A percentile compares a stretch with the other conserved stretches of the same genome.
Conservation (phyloP, 2,113 vertebrate species). For the Saguinus imperator region DNA sequence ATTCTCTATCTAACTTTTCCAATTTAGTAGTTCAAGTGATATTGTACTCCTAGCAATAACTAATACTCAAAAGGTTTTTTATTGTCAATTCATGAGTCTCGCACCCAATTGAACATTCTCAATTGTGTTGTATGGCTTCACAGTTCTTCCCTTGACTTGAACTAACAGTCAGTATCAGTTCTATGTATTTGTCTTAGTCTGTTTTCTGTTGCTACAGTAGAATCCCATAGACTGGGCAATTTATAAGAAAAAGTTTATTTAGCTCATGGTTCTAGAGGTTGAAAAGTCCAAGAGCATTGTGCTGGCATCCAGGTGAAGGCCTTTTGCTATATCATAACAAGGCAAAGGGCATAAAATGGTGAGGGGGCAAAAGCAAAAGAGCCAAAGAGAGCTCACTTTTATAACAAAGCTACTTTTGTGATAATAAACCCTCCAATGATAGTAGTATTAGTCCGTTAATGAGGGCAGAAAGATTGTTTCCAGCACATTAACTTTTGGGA, state of each 20-base stretch:
- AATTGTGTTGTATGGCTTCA: neutral
- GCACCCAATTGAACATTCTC: accelerated
- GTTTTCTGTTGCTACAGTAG: neutral
- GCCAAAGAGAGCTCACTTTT: neutral
- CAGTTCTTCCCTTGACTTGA: neutral
- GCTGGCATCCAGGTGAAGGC: neutral
- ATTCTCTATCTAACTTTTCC: neutral
- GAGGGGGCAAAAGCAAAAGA: neutral
- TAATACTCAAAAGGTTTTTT: neutral
- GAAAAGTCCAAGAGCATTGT: neutral
- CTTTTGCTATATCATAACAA: neutral
- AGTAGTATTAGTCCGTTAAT: neutral
- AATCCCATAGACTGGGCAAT: neutral
- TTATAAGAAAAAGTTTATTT: neutral
- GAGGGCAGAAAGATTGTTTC: neutral
- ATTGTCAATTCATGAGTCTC: neutral
- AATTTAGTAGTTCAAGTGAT: neutral
- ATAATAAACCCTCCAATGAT: neutral
- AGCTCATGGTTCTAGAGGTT: neutral
- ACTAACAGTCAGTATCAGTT: neutral
- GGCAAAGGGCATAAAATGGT: neutral
- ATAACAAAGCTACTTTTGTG: neutral
- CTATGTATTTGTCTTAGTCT: neutral
- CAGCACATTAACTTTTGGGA: neutral
- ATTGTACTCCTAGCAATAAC: neutral